Base-by-base conservation (phyloP, 2,888 invertebrate species). In the Hirtodrosophila trivittata region DNA sequence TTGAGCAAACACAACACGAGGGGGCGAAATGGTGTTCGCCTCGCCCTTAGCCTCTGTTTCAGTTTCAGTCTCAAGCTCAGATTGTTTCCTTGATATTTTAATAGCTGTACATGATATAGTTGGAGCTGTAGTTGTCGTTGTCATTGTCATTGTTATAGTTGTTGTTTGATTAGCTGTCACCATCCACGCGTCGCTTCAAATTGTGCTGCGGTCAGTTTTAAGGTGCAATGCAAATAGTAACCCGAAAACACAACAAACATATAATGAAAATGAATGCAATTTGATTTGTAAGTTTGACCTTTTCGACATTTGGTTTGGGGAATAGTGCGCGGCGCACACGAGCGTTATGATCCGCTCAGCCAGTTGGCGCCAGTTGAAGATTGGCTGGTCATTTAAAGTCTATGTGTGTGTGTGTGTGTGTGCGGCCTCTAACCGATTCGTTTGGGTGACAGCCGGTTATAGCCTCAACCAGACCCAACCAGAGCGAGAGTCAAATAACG, bases 401-500 rank as follows among this genome's bases (percentile, higher is more conserved):
- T 21, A 21, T 21, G 18, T 21, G 2, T 21, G 18, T 21, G 18
- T 21, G 18, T 21, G 18, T 2, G 5, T 21, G 18, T 8, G 38
- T 30, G 12, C 64, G 75, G 56, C 62, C 57, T 51, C 42, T 59
- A 75, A 72, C 66, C 75, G 54, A 77, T 65, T 75, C 39, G 33
- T 58, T 75, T 71, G 42, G 64, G 71, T 60, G 43, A 21, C 52
- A 75, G 59, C 81, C 72, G 60, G 67, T 73, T 70, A 59, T 50
- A 73, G 63, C 64, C 75, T 82, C 71, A 66, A 47, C 33, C 14
- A 26, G 12, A 25, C 38, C 1, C 12, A 3, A 8, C 10, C 7
- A 13, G 14, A 25, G 25, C 9, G 14, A 56, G 56, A 56, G 41
- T 66, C 60, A 42, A 66, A 45, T 67, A 47, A 66, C 50, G 21